Evolutionary conservation across 2,888 invertebrate genomes (phyloP).

Genomic region (Polydrusus pterygomalis): DNA sequence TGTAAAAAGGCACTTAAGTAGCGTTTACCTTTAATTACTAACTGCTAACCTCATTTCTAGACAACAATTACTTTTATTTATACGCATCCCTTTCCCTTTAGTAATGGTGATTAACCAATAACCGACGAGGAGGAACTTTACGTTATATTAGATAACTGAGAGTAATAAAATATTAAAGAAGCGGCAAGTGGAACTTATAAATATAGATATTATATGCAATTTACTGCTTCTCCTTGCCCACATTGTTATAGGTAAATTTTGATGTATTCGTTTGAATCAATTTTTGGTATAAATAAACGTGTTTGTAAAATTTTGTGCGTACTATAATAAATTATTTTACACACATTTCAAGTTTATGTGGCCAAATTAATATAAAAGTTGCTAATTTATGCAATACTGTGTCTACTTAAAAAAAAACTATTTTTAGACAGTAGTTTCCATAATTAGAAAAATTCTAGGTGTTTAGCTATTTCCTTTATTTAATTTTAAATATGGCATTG

Average conservation of each 20-base stretch:
- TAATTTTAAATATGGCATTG: no score
- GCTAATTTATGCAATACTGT: background rate
- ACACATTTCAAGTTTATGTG: background rate
- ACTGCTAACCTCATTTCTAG: conserved; percentile 6
- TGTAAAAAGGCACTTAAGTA: conserved; percentile 1
- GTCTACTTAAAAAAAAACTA: background rate
- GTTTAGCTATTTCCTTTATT: no score
- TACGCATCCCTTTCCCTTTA: conserved; percentile 17
- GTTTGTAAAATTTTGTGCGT: no score
- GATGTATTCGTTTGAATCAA: no score
- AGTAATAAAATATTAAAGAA: background rate
- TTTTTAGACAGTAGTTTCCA: background rate
- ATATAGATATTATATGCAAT: no score
- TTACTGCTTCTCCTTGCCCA: no score
- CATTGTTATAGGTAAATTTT: no score
- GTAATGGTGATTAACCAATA: background rate
- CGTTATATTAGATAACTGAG: background rate
- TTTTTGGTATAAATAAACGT: no score
- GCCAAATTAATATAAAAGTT: background rate
- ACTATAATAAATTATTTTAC: no score
- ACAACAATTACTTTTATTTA: conserved; percentile 13
- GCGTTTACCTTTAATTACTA: conserved; percentile 8
- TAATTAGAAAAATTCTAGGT: background rate
- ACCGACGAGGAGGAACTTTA: background rate
- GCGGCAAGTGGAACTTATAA: no score